Base-by-base conservation (phyloP, 2,113 vertebrate genomes). In the Mirounga angustirostris region DNA sequence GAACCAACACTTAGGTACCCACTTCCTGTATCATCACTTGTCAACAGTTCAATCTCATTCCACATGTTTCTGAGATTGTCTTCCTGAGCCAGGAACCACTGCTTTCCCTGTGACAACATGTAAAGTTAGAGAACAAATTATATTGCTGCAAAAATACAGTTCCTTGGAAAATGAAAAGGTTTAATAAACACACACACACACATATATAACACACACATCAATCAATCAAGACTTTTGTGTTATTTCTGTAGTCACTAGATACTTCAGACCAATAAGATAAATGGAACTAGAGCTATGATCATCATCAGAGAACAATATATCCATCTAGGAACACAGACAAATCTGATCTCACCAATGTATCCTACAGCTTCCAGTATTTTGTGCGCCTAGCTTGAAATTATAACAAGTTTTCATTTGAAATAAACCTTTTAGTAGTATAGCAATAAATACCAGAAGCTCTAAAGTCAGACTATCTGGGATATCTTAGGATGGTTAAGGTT, bases 41-140 rank as follows among this genome's bases (percentile, higher is more conserved):
- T 96, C 46, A 99, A 98, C 67, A 99, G 98, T 24, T 99, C 99
- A 24, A 99, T 98, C 2, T 99, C 99, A 65, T 98, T 99, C 99
- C 99, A 99, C 99, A 99, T 99, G 40, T 94, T 98, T 94, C 69
- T 28, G 50, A 46, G 59, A 69, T 10, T 94, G 43, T 88, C 87
- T 12, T 43, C 89, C 92, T 94, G 36, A 30, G 3, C 3, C 54
- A 50, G 1, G 0, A 89, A 0, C 81, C 89, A 94, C 89, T 82
- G 33, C 26, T 26, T 91, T 81, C n/a, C 79, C 96, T 97, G 65
- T 30, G n/a, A 96, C 5, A 59, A 81, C 10, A 76, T 1, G 24
- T 33, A 86, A 96, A 92, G 87, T 65, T 52, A 96, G 61, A 95
- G 28, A 87, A 30, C 12, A 74, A 88, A 89, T 94, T 80, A 69